Evolutionary conservation across 2,113 vertebrate species (phyloP), one percentile per base, ranked within the genome.

Genomic region (Rhinogobius similis): DNA sequence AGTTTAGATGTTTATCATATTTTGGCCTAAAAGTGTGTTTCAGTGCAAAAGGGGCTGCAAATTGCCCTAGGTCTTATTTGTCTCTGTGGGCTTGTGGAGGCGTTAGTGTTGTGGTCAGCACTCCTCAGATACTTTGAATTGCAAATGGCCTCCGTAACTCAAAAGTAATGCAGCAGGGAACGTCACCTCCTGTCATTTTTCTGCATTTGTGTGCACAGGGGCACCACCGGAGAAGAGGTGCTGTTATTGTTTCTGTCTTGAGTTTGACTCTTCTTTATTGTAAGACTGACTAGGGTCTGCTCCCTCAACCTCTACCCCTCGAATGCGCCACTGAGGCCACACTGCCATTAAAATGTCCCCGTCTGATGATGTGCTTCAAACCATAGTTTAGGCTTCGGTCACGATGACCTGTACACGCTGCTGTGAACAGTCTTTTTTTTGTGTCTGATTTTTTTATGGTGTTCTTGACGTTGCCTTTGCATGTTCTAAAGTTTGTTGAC

Each of bases 141-240:
- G 96, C 96, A 97, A 97, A 98, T 97, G 86, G 76, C 85, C 69
- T 90, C 78, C 83, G 94, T 97, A 96, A 97, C 95, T 97, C 95
- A 96, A 94, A 96, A 93, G 93, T 96, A 97, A 97, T 97, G 94
- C 94, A 93, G 93, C 93, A 85, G 93, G 87, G 90, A 88, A 87
- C 82, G 85, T 90, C 86, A 90, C 87, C 85, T 79, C 75, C 85
- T 87, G 90, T 93, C 93, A 94, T 94, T 92, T 94, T 90, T 94
- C 92, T 91, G 88, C 90, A 92, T 94, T 94, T 93, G 88, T 89
- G 91, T 85, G 85, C 83, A 81, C 73, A 68, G 77, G 89, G 86
- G 88, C 89, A 91, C 83, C 83, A 66, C 62, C 83, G 83, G 77
- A 79, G 87, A 87, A 90, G 88, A 85, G 68, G 89, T 77, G 86